Conservation (phyloP, 2,797 vertebrate genomes). For the Vultur gryphus region DNA sequence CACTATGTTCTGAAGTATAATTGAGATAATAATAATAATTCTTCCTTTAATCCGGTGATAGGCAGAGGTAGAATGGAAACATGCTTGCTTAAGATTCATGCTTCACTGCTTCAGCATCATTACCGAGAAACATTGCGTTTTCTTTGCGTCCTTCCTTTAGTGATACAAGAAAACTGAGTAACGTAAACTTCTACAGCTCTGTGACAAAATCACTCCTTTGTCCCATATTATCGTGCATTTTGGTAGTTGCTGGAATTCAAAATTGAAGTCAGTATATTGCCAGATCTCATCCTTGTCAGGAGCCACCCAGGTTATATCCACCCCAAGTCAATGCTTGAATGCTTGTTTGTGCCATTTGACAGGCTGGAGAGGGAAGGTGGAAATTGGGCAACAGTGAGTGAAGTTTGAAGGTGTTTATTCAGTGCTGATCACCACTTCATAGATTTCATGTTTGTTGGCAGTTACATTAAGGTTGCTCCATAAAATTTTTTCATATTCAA, state of each 20-base stretch:
- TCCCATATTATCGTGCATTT: not conserved
- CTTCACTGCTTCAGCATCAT: not conserved
- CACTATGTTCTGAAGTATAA: rapidly evolving
- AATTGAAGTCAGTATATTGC: conserved; percentile 38
- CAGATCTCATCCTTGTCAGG: conserved; percentile 24
- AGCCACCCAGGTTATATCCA: not conserved
- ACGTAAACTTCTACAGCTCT: not conserved
- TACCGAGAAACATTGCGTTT: rapidly evolving
- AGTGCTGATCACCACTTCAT: not conserved
- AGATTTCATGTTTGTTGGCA: not conserved
- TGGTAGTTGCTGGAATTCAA: not conserved
- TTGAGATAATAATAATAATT: not conserved
- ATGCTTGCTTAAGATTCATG: rapidly evolving
- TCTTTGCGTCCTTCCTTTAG: not conserved
- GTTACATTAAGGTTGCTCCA: not conserved
- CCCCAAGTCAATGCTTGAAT: rapidly evolving
- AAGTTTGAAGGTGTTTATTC: not conserved
- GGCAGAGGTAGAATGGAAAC: not conserved
- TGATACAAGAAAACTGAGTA: not conserved
- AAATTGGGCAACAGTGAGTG: rapidly evolving
- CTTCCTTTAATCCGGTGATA: not conserved
- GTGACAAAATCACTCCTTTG: conserved; percentile 6
- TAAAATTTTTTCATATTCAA: not conserved
- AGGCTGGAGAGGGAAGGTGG: not conserved
- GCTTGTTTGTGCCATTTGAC: not conserved